phyloP scores from a whole-genome alignment of 2,888 invertebrate genomes.

The Tinea semifulvella region DNA sequence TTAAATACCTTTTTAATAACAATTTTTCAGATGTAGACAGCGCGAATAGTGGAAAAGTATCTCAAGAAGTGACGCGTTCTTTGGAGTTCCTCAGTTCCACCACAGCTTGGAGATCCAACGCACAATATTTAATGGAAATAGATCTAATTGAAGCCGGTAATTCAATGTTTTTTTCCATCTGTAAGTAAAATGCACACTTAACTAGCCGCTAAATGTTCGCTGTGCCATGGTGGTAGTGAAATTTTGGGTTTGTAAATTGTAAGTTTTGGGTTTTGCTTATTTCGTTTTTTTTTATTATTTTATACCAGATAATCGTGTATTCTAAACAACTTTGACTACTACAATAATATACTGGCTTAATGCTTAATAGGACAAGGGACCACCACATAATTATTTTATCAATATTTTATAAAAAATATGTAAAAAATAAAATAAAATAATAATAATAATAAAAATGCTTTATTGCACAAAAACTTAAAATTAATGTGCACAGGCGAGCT shows the following conservation, averaged over 20 bases:
- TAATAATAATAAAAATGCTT: no score
- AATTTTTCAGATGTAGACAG: slow-evolving; percentile 31
- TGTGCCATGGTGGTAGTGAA: not conserved
- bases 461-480: no score
- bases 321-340: no score
- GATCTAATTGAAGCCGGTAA: slow-evolving; percentile 53
- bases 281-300: not conserved
- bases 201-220: not conserved
- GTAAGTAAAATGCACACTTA: slow-evolving; percentile 4
- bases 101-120: slow-evolving; percentile 52
- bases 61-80: slow-evolving; percentile 50
- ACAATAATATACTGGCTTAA: no score
- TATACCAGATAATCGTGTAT: no score
- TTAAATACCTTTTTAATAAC: no score
- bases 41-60: slow-evolving; percentile 39
- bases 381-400: no score
- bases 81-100: slow-evolving; percentile 49
- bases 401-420: no score
- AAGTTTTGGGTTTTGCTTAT: not conserved
- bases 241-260: not conserved
- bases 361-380: no score
- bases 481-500: no score
- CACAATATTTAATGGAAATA: slow-evolving; percentile 52
- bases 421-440: no score
- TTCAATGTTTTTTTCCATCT: slow-evolving; percentile 13